Conservation (phyloP, 1,140 invertebrate genomes). For the Orussus abietinus region DNA sequence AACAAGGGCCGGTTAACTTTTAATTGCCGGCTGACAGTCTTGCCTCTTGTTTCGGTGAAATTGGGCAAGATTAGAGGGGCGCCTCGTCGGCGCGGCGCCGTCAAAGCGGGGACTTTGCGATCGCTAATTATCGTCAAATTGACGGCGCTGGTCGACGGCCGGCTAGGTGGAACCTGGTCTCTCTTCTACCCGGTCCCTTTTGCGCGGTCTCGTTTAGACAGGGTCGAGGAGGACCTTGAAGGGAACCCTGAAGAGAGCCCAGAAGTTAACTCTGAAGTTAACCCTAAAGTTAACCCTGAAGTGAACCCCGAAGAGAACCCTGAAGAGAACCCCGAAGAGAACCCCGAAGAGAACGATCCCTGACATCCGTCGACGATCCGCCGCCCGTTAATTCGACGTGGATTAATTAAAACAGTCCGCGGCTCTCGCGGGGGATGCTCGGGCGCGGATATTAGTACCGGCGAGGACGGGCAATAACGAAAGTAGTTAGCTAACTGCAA, state of each 20-base stretch:
- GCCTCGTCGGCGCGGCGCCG: too few species aligned
- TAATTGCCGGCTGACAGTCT: neutral
- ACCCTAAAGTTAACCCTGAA: too few species aligned
- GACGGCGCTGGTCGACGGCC: too few species aligned
- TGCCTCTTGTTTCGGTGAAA: neutral
- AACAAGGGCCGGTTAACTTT: slow-evolving; percentile 1
- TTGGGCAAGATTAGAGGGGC: neutral
- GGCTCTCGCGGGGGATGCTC: slow-evolving; percentile 5
- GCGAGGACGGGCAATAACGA: slow-evolving; percentile 5
- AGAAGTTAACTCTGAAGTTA: too few species aligned
- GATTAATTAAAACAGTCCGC: slow-evolving; percentile 12
- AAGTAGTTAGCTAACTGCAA: slow-evolving; percentile 9
- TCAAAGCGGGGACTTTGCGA: neutral
- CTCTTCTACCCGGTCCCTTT: neutral
- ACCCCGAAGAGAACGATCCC: too few species aligned
- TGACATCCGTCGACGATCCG: neutral
- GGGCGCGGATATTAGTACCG: slow-evolving; percentile 6
- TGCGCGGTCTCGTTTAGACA: neutral
- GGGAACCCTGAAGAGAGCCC: too few species aligned
- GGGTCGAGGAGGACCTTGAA: slow-evolving; percentile 4
- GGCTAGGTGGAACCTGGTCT: too few species aligned
- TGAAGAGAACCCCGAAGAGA: too few species aligned
- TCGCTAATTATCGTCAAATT: slow-evolving; percentile 4
- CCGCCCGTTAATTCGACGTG: slow-evolving; percentile 7
- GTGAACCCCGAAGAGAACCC: too few species aligned